These are phyloP conservation scores for Leptopilina syphax DNA, from an alignment of 2,888 invertebrate species.

Conservation along the genomic window DNA sequence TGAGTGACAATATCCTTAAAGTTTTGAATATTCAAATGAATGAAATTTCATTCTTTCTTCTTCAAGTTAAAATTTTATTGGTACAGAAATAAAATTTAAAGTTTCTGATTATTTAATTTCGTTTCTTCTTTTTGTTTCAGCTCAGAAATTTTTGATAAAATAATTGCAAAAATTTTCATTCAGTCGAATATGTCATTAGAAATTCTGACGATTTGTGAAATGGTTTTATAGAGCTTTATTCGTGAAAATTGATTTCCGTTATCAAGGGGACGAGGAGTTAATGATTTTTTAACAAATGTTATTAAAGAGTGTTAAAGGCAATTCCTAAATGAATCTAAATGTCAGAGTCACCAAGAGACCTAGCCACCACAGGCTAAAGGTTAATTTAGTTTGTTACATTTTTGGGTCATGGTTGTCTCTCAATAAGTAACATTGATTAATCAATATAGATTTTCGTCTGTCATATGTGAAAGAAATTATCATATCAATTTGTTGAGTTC, in stretches of 20 bases:
- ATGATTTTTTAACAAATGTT: neutral
- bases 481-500: neutral
- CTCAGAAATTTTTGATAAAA: too few species aligned
- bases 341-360: constrained; percentile 18
- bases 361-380: constrained; percentile 26
- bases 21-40: too few species aligned
- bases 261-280: neutral
- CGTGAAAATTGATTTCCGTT: neutral
- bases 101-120: too few species aligned
- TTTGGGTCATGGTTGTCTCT: constrained; percentile 37
- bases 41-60: too few species aligned
- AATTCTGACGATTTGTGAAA: too few species aligned
- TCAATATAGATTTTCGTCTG: constrained; percentile 23
- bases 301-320: neutral
- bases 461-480: neutral
- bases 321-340: constrained; percentile 21
- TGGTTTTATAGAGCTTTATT: too few species aligned
- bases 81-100: too few species aligned
- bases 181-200: too few species aligned
- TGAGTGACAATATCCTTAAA: too few species aligned
- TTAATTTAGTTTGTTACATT: constrained; percentile 34
- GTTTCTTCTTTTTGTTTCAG: too few species aligned
- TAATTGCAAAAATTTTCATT: too few species aligned
- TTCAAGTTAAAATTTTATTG: too few species aligned
- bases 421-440: constrained; percentile 10